These are phyloP conservation scores for Andrena camellia DNA, from an alignment of 2,888 invertebrate species.

Conservation along the genomic window DNA sequence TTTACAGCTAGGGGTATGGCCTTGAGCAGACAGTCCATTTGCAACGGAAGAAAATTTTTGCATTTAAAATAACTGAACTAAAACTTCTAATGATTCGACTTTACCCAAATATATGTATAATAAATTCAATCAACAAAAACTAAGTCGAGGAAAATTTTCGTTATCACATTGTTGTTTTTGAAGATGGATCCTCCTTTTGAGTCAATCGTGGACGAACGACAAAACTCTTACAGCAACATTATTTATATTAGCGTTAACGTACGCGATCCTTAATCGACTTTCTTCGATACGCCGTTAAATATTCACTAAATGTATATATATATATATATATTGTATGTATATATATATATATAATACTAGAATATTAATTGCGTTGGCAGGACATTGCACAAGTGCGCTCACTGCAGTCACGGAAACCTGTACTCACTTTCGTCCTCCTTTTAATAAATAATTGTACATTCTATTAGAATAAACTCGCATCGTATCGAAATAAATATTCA, in stretches of 20 bases:
- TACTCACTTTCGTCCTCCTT: constrained; percentile 37
- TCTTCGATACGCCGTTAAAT: constrained; percentile 44
- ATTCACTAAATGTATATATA: constrained; percentile 45
- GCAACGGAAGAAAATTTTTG: no score
- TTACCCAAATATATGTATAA: no score
- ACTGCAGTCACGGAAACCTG: constrained; percentile 66
- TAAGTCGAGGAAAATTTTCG: not conserved
- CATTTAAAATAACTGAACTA: no score
- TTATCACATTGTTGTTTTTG: not conserved
- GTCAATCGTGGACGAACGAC: constrained; percentile 12
- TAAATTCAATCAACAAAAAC: not conserved
- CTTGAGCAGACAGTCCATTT: no score
- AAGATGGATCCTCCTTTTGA: not conserved
- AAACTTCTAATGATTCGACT: no score
- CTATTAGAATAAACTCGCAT: constrained; percentile 19
- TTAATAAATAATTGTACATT: constrained; percentile 37
- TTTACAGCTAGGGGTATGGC: no score
- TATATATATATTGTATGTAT: constrained; percentile 38
- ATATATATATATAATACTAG: constrained; percentile 66
- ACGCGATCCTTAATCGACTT: constrained; percentile 31
- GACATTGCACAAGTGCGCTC: constrained; percentile 78
- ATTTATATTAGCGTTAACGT: constrained; percentile 32
- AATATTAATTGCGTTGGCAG: constrained; percentile 79
- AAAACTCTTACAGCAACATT: constrained; percentile 42
- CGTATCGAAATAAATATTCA: constrained; percentile 39